Conservation (phyloP, 2,797 vertebrate genomes). For the Amazona ochrocephala region DNA sequence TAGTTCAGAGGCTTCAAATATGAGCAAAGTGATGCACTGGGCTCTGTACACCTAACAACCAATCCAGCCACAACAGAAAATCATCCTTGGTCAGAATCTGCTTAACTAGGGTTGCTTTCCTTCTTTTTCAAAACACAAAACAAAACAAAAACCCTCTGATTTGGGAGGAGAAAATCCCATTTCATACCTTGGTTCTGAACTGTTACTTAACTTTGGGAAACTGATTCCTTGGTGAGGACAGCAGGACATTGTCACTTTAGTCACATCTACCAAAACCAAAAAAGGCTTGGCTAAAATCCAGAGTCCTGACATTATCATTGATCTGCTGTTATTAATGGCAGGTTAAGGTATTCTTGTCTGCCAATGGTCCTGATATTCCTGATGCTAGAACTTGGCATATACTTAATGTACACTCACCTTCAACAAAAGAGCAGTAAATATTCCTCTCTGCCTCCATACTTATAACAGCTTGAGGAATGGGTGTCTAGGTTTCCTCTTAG, state of each 20-base stretch:
- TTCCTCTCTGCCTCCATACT: neutral
- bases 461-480: neutral
- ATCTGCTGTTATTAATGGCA: neutral
- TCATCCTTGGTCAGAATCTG: neutral
- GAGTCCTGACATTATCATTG: neutral
- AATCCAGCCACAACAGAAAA: neutral
- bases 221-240: accelerated
- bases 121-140: neutral
- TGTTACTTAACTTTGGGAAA: neutral
- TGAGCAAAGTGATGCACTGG: neutral
- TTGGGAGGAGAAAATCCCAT: neutral
- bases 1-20: neutral
- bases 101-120: neutral
- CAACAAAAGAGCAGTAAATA: neutral
- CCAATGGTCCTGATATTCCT: neutral
- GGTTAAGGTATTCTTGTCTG: neutral
- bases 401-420: neutral
- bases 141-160: neutral
- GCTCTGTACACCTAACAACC: neutral
- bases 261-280: neutral
- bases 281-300: neutral
- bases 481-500: neutral
- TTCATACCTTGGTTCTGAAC: neutral
- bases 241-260: neutral
- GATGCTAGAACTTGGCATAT: neutral